Conservation (phyloP, 2,113 vertebrate species). For the Dicrurus megarhynchus region DNA sequence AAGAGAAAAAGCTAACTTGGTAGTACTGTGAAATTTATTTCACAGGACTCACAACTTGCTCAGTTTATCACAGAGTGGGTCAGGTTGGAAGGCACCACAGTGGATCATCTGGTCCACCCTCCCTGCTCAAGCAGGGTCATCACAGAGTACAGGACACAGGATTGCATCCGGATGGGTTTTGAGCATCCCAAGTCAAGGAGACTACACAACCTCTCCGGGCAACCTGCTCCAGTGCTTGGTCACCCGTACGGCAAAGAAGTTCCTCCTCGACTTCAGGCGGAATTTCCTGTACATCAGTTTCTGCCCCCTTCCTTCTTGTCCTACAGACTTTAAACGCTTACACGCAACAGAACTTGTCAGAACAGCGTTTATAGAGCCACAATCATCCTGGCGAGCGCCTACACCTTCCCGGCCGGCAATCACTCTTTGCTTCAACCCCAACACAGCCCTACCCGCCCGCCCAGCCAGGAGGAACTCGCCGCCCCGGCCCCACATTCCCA, state of each 20-base stretch:
- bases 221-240: too few species aligned
- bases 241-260: background rate
- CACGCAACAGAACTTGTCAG: fast-evolving
- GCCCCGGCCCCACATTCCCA: fast-evolving
- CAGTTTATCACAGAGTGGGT: too few species aligned
- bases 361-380: fast-evolving
- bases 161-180: fast-evolving
- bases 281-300: too few species aligned
- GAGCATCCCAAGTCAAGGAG: background rate
- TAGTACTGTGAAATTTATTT: fast-evolving
- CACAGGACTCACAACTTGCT: fast-evolving
- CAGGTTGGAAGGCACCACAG: fast-evolving
- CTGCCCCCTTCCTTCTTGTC: fast-evolving
- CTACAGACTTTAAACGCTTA: fast-evolving
- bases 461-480: fast-evolving
- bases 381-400: fast-evolving
- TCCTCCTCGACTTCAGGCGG: background rate
- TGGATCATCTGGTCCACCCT: too few species aligned
- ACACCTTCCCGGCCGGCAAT: fast-evolving
- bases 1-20: fast-evolving
- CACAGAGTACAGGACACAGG: background rate
- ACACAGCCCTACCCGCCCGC: fast-evolving
- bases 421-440: background rate
- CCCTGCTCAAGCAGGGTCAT: background rate
- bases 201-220: background rate